phyloP scores from a whole-genome alignment of 2,888 invertebrate genomes.

The Eilema griseolum region DNA sequence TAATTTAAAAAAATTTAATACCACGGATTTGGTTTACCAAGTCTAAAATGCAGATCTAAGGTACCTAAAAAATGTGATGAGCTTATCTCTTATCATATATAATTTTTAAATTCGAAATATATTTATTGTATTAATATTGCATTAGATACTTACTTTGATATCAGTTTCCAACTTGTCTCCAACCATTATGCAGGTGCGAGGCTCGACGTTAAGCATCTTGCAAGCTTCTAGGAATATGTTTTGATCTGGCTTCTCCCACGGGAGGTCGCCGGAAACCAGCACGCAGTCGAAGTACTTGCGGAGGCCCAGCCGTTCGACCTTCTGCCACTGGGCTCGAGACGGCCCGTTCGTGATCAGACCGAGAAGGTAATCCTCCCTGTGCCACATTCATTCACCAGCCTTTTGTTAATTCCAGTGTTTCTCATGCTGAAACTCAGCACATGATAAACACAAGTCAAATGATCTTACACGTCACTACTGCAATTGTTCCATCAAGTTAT shows the following conservation, averaged over 20 bases:
- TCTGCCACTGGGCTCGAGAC: conserved; percentile 96
- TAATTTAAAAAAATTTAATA: no score
- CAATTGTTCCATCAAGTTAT: conserved; percentile 42
- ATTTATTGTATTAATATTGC: neutral
- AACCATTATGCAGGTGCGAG: conserved; percentile 93
- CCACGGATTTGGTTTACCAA: no score
- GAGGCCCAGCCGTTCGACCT: conserved; percentile 90
- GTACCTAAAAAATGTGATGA: no score
- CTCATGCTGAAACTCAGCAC: conserved; percentile 81
- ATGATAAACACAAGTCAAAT: conserved; percentile 73
- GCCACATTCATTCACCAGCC: conserved; percentile 81
- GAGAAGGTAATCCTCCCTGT: conserved; percentile 91
- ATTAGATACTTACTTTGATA: conserved; percentile 86
- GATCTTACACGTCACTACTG: conserved; percentile 64
- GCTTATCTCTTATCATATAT: no score
- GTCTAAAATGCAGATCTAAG: no score
- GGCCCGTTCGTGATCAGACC: conserved; percentile 95
- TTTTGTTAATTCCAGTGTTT: conserved; percentile 73
- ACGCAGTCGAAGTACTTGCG: conserved; percentile 92
- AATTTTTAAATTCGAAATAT: no score
- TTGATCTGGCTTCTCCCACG: conserved; percentile 95
- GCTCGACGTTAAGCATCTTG: conserved; percentile 91
- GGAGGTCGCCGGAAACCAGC: conserved; percentile 93
- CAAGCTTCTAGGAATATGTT: conserved; percentile 94
- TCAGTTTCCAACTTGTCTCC: conserved; percentile 96